A percentile compares a stretch with the other conserved stretches of the same genome.
Conservation (phyloP, 1,140 invertebrate species). For the Phymastichus coffea region DNA sequence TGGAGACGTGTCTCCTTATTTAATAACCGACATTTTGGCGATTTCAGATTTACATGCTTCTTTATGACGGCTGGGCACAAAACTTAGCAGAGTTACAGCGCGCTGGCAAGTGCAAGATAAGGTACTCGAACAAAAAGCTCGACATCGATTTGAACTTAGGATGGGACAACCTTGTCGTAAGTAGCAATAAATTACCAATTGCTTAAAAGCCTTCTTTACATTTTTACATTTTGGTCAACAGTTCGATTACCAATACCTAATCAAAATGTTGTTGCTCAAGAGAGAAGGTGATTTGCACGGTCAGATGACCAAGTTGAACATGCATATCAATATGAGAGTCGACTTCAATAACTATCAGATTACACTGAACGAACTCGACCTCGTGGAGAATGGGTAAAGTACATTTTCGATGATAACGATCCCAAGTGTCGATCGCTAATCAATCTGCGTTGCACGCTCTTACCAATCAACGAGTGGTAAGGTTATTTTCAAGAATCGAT, state of each 20-base stretch:
- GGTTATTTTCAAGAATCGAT: no score
- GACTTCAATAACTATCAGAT: constrained; percentile 5
- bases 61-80: constrained; percentile 29
- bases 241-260: constrained; percentile 27
- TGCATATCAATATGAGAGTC: background rate
- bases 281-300: background rate
- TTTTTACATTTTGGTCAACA: constrained; percentile 21
- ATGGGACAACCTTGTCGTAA: constrained; percentile 34
- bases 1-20: background rate
- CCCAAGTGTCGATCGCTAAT: no score
- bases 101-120: background rate
- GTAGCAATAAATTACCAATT: no score
- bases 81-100: constrained; percentile 33
- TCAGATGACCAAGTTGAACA: background rate
- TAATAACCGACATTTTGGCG: background rate
- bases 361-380: background rate
- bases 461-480: no score
- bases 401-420: no score
- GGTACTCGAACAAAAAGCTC: constrained; percentile 20
- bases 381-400: constrained; percentile 1
- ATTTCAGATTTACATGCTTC: background rate
- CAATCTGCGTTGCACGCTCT: no score
- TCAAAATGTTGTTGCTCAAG: background rate
- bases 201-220: background rate
- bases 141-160: constrained; percentile 29